Evolutionary conservation across 2,797 vertebrate species (phyloP).

Genomic region (Bovichtus variegatus): DNA sequence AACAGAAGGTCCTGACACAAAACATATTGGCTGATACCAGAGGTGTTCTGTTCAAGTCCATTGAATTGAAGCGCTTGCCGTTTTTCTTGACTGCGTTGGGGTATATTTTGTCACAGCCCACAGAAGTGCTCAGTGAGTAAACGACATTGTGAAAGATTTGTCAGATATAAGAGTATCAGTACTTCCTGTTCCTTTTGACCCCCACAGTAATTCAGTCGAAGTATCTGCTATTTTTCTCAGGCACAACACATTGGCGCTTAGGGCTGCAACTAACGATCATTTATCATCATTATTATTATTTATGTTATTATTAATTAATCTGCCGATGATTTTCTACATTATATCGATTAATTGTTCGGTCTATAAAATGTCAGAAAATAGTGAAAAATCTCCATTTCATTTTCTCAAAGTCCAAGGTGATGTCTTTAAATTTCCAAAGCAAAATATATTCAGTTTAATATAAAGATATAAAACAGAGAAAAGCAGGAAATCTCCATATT

Average conservation of each 20-base stretch:
- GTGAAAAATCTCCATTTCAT: too few relatives aligned
- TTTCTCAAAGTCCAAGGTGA: too few relatives aligned
- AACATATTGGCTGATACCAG: slow-evolving; percentile 47
- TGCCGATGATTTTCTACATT: too few relatives aligned
- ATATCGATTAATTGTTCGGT: too few relatives aligned
- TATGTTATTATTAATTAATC: too few relatives aligned
- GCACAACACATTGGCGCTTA: neutral
- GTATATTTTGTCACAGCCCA: neutral
- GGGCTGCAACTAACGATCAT: too few relatives aligned
- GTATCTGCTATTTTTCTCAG: neutral
- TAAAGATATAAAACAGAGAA: too few relatives aligned
- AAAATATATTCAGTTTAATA: too few relatives aligned
- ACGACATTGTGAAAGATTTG: neutral
- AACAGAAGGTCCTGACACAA: slow-evolving; percentile 54
- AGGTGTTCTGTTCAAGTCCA: neutral
- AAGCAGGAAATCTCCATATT: too few relatives aligned
- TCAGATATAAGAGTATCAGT: neutral
- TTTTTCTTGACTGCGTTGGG: neutral
- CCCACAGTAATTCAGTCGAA: neutral
- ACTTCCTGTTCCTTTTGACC: slow-evolving; percentile 8
- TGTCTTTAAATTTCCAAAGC: too few relatives aligned
- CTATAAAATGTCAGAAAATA: too few relatives aligned
- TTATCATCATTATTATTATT: too few relatives aligned
- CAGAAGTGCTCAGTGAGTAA: neutral
- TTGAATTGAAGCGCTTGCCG: neutral